phyloP scores from a whole-genome alignment of 1,140 invertebrate species.

The Zaprionus gabonicus region DNA sequence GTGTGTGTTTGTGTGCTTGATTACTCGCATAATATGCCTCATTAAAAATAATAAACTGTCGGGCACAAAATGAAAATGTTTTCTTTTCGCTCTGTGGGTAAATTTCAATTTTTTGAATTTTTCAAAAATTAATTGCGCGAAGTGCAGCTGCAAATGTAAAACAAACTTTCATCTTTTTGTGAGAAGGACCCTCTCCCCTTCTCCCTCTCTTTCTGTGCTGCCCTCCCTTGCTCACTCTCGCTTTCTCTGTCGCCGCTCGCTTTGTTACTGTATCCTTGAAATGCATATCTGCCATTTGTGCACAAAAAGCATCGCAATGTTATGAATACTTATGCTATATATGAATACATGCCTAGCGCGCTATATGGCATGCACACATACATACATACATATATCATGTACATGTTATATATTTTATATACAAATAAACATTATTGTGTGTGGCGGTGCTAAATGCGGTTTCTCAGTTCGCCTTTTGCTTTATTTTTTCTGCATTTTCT shows the following conservation, averaged over 20 bases:
- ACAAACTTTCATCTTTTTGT: slow-evolving; percentile 54
- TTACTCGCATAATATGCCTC: slow-evolving; percentile 73
- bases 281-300: slow-evolving; percentile 73
- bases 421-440: slow-evolving; percentile 59
- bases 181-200: slow-evolving; percentile 34
- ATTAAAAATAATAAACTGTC: slow-evolving; percentile 83
- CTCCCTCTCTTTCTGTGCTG: not conserved
- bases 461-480: slow-evolving; percentile 63
- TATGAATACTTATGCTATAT: slow-evolving; percentile 54
- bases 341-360: not conserved
- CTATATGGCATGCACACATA: slow-evolving; percentile 44
- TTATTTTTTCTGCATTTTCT: slow-evolving; percentile 55
- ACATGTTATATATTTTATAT: slow-evolving; percentile 22
- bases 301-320: slow-evolving; percentile 67
- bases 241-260: slow-evolving; percentile 22
- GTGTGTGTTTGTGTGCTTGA: slow-evolving; percentile 44
- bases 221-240: not conserved
- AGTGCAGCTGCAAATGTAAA: slow-evolving; percentile 65
- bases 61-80: slow-evolving; percentile 68
- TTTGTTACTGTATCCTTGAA: slow-evolving; percentile 79
- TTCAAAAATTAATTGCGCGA: slow-evolving; percentile 76
- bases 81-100: slow-evolving; percentile 26
- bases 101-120: slow-evolving; percentile 54
- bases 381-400: slow-evolving; percentile 20
- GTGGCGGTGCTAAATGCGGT: slow-evolving; percentile 70